Evolutionary conservation across 2,888 invertebrate genomes (phyloP), one percentile per base, ranked within the genome.

Genomic region (Drosophila yooni): DNA sequence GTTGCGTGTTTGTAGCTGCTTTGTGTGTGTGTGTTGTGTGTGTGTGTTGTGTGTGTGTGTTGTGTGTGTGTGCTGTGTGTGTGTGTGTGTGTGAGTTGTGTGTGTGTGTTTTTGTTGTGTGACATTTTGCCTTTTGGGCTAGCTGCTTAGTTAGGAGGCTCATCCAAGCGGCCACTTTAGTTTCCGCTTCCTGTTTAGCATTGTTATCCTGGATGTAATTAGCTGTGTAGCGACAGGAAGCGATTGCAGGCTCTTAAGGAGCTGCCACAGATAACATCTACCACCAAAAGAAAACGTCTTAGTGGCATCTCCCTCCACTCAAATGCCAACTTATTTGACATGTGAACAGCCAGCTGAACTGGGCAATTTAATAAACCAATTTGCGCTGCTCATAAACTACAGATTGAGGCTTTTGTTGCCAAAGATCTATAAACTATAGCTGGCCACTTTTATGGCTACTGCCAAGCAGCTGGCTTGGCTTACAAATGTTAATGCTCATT

Each of bases 161-260:
- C 82, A 63, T 70, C 76, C 76, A 68, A 75, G 78, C 76, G 75
- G 65, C 62, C 82, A 83, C 78, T 88, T 84, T 85, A 76, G 89
- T 77, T 88, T 90, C 88, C 88, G 88, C 83, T 88, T 88, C 88
- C 88, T 89, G 84, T 73, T 65, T 31, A 56, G 68, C 71, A 58
- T 78, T 83, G 82, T 79, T 85, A 81, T 86, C 86, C 90, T 80
- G 79, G 68, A 66, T 64, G 82, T 80, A 85, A 85, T 85, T 85
- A 86, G 83, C 68, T 69, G 68, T 72, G 56, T 29, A 25, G 70
- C 72, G 66, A 69, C 85, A 85, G 82, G 88, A 88, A 85, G 70
- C 78, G 71, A 77, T 78, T 72, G 67, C 72, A 34, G 36, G n/a
- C 70, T 40, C 63, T 36, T 58, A 64, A 70, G 58, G 34, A 38